Conservation (phyloP, 2,113 vertebrate species). For the Dicaeum eximium region DNA sequence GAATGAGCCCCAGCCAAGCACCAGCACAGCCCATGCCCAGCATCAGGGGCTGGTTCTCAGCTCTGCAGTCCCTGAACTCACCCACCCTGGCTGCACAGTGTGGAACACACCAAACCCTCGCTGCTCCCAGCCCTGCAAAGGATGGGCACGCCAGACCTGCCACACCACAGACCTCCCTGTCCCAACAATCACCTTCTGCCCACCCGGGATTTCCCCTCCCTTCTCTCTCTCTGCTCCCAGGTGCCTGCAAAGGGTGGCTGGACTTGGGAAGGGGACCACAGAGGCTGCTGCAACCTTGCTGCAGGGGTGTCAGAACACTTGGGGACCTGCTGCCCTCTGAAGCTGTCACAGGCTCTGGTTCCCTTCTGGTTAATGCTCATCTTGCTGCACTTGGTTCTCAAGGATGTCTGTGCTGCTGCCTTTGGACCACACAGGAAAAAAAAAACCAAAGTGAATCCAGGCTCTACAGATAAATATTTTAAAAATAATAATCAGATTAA, state of each 20-base stretch:
- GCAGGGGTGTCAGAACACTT: background rate
- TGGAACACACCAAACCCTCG: background rate
- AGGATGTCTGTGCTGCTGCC: background rate
- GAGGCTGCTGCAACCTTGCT: background rate
- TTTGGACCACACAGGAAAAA: background rate
- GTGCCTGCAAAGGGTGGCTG: background rate
- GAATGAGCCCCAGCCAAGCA: background rate
- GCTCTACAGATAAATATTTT: background rate
- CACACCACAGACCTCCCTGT: rapidly evolving
- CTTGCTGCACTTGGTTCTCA: background rate
- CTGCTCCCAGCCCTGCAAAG: background rate
- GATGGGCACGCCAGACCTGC: background rate
- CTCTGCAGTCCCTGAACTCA: rapidly evolving
- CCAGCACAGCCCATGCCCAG: background rate
- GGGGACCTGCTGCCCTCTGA: background rate
- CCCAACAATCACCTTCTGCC: background rate
- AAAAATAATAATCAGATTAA: background rate
- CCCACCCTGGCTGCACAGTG: rapidly evolving
- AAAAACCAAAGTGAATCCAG: background rate
- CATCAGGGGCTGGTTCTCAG: rapidly evolving
- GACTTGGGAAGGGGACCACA: too few species aligned
- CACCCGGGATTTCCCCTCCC: background rate
- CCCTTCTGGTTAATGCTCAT: background rate
- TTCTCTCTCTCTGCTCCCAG: background rate
- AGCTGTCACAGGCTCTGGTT: background rate